phyloP scores from a whole-genome alignment of 2,888 invertebrate species.

The Mythimna lalbum region DNA sequence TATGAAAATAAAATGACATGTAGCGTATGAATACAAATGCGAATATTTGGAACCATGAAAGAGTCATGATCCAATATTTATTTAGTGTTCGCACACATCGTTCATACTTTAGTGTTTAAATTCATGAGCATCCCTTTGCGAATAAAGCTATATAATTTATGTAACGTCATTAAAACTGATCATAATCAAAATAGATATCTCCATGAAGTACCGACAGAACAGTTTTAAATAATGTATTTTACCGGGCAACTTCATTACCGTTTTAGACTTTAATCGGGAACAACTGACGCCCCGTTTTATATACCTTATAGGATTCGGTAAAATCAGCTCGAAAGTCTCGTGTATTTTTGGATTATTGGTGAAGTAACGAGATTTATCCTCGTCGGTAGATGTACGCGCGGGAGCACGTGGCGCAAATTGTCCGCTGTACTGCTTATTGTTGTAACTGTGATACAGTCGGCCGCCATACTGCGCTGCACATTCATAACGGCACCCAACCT shows the following conservation, averaged over 20 bases:
- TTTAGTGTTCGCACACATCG: conserved; percentile 30
- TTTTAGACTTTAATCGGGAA: conserved; percentile 40
- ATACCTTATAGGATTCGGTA: conserved; percentile 22
- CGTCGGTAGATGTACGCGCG: conserved; percentile 20
- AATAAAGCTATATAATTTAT: conserved; percentile 38
- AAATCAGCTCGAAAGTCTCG: conserved; percentile 26
- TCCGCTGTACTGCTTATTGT: conserved; percentile 67
- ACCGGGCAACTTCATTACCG: conserved; percentile 34
- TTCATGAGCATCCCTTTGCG: conserved; percentile 20
- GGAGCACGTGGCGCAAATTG: conserved; percentile 71
- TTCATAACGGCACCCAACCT: conserved; percentile 53
- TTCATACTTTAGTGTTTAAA: conserved; percentile 28
- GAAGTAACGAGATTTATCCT: conserved; percentile 49
- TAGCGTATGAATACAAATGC: conserved; percentile 51
- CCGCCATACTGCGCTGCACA: conserved; percentile 61
- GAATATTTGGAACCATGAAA: conserved; percentile 28
- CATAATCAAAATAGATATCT: conserved; percentile 41
- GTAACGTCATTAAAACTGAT: conserved; percentile 36
- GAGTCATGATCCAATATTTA: conserved; percentile 43
- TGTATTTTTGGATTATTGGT: conserved; percentile 44
- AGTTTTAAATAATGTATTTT: conserved; percentile 39
- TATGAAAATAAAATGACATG: conserved; percentile 36
- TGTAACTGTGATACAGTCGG: conserved; percentile 56
- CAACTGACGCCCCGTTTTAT: conserved; percentile 38
- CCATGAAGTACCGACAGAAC: conserved; percentile 31